Evolutionary conservation across 2,113 vertebrate genomes (phyloP).

Genomic region (Macheiramphus alcinus): DNA sequence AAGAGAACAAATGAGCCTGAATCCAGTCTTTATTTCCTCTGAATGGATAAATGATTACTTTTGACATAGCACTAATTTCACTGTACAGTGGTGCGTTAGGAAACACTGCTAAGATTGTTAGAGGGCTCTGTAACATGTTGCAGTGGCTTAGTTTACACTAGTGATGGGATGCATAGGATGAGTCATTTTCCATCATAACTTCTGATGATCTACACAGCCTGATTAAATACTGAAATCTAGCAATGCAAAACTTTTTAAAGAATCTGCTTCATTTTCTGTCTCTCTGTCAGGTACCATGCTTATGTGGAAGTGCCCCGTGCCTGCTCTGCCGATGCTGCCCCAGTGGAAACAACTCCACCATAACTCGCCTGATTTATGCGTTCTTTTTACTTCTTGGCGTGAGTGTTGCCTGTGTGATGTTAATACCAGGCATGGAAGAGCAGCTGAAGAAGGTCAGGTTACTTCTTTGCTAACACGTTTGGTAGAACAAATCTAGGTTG

Average conservation of each 20-base stretch:
- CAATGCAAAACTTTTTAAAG: not conserved
- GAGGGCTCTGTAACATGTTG: accelerated
- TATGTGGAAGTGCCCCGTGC: slow-evolving; percentile 96
- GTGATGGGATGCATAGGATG: not conserved
- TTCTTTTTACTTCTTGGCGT: slow-evolving; percentile 93
- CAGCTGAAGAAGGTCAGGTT: slow-evolving; percentile 93
- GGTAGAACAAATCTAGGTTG: not conserved
- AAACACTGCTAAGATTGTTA: not conserved
- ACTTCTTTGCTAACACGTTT: not conserved
- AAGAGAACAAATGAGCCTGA: not conserved
- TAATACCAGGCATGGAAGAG: slow-evolving; percentile 96
- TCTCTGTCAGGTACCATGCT: slow-evolving; percentile 85
- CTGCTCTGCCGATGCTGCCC: slow-evolving; percentile 96
- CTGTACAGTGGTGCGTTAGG: accelerated
- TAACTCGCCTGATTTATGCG: slow-evolving; percentile 92
- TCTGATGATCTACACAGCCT: not conserved
- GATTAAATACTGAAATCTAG: not conserved
- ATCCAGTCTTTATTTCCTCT: not conserved
- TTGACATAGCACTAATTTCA: not conserved
- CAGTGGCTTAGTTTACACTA: not conserved
- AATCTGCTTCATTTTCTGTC: not conserved
- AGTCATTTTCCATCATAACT: not conserved
- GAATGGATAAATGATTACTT: not conserved
- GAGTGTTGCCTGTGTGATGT: slow-evolving; percentile 89
- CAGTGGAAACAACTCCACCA: slow-evolving; percentile 95